A percentile compares a stretch with the other conserved stretches of the same genome.
Conservation (phyloP, 2,797 vertebrate genomes). For the Crax fasciolata region DNA sequence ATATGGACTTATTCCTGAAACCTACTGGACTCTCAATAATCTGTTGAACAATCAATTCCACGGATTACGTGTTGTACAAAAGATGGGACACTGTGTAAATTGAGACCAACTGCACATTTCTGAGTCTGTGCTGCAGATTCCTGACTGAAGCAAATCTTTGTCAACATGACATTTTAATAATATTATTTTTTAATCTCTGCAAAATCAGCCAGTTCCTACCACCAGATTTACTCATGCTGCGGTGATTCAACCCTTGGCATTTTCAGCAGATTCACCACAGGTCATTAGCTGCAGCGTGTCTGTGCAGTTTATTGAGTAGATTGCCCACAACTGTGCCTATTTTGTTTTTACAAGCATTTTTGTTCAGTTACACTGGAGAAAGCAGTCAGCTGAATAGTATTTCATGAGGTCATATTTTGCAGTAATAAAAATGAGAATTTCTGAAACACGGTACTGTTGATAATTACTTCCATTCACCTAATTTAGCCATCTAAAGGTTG, state of each 20-base stretch:
- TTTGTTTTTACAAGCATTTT: conserved; percentile 58
- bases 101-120: background rate
- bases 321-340: background rate
- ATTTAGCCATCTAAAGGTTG: background rate
- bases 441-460: background rate
- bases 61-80: background rate
- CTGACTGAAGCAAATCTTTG: background rate
- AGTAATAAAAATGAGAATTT: background rate
- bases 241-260: conserved; percentile 14
- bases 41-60: background rate
- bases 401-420: conserved; percentile 22
- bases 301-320: background rate
- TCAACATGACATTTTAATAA: background rate
- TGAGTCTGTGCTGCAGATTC: background rate
- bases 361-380: conserved; percentile 30
- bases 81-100: background rate
- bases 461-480: background rate
- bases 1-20: background rate
- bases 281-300: background rate
- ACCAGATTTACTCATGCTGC: background rate
- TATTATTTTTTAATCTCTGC: background rate
- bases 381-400: conserved; percentile 18
- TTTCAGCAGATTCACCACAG: conserved; percentile 20
- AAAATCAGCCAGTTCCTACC: background rate
- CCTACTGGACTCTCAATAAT: background rate